Percentiles rank a stretch among this genome's conserved stretches.
phyloP scores from a whole-genome alignment of 1,140 invertebrate genomes.

The Brachionus koreanus region DNA sequence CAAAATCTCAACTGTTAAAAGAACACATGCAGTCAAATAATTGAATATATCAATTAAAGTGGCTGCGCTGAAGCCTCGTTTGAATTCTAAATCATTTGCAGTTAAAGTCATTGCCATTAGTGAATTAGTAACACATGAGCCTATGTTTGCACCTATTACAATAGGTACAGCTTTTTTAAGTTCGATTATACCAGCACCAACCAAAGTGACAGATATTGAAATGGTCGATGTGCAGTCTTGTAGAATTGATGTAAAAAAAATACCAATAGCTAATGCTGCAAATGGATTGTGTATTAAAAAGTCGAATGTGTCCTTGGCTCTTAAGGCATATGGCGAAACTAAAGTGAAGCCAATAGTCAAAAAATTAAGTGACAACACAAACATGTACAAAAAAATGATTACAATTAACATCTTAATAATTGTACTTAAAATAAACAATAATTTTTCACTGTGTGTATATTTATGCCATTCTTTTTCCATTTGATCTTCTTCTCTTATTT shows the following conservation, averaged over 20 bases:
- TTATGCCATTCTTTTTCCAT: background rate
- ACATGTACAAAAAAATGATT: background rate
- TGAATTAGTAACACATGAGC: constrained; percentile 65
- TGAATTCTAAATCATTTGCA: constrained; percentile 60
- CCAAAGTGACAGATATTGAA: constrained; percentile 66
- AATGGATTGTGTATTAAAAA: constrained; percentile 62
- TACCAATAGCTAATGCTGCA: constrained; percentile 63
- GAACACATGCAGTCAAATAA: constrained; percentile 60
- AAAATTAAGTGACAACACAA: background rate
- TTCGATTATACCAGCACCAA: constrained; percentile 51
- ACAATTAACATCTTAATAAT: background rate
- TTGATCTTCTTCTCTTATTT: background rate
- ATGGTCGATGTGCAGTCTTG: constrained; percentile 66
- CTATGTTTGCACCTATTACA: constrained; percentile 65
- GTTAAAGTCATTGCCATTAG: constrained; percentile 60
- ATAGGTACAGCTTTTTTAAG: constrained; percentile 63
- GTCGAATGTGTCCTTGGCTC: background rate
- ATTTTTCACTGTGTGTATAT: background rate
- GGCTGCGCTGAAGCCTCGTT: constrained; percentile 63
- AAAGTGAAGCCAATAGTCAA: background rate
- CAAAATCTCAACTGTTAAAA: constrained; percentile 59
- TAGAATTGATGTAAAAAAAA: constrained; percentile 64
- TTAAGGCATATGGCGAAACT: background rate
- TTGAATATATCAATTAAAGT: constrained; percentile 65
- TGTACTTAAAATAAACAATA: background rate